Base-by-base conservation (phyloP, 30 jellyfish, hydroid and myxozoan species). In the Rhopilema esculentum region DNA sequence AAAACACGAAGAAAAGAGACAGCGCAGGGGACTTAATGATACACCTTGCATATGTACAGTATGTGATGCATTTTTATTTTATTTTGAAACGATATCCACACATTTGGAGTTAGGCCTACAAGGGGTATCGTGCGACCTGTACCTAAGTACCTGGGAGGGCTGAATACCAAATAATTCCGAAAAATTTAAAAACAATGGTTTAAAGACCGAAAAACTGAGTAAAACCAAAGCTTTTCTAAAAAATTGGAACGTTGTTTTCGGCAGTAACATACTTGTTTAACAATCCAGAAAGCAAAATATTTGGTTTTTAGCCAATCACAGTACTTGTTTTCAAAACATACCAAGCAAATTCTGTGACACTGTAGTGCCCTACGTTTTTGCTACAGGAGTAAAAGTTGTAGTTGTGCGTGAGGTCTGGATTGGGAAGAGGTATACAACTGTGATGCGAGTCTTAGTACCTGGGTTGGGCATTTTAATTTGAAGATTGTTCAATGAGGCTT, bases 381-480 rank as follows among this genome's bases (percentile, higher is more conserved):
- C 66, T 9, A 72, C 84, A 0, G 84, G 84, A 72, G 84, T 72
- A 72, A 49, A 72, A 72, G 84, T 72, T 33, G 71, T 31, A 72
- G 84, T 49, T 72, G 69, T 21, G 69, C 84, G 29, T 17, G 84
- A 72, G 84, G 66, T 72, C 69, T 72, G 66, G 0, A 67, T 67
- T 0, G 77, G 77, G 77, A 67, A 67, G 48, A 67, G 77, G 52
- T 72, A 72, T 72, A 72, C 63, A 72, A 49, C 69, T 72, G 66
- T 72, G 64, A 33, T 31, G 84, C 62, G 69, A 31, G 84, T 72
- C 66, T 72, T 31, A 33, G 69, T 31, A 30, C 27, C 69, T 49
- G 69, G 84, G 69, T 72, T 72, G 69, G 84, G 28, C 84, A 72
- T 29, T 72, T 72, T 72, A 49, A 25, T 72, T 72, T 72, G 69